Evolutionary conservation across 2,113 vertebrate species (phyloP).

Genomic region (Myrmecobius fasciatus): DNA sequence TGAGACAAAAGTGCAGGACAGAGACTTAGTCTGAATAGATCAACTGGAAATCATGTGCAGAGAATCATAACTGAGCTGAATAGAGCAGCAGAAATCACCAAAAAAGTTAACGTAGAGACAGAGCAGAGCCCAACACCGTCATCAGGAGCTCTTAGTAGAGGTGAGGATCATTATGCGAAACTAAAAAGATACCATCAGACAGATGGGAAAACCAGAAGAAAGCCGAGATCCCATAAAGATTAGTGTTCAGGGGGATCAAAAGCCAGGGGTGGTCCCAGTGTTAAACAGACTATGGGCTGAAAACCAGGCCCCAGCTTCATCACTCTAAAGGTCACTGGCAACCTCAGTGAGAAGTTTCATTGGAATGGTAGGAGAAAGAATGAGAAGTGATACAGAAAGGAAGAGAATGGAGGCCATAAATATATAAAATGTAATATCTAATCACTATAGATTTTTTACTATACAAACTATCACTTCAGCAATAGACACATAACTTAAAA

Average conservation of each 20-base stretch:
- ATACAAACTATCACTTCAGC: conserved; percentile 21
- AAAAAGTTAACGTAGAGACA: not conserved
- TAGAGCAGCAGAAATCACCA: not conserved
- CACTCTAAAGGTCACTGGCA: no score
- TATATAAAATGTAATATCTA: not conserved
- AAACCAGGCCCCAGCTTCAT: no score
- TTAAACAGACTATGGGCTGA: not conserved
- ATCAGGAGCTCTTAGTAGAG: no score
- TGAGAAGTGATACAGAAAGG: no score
- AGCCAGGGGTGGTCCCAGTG: not conserved
- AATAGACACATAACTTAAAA: conserved; percentile 26
- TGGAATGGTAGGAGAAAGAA: no score
- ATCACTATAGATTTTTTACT: conserved; percentile 17
- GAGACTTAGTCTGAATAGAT: not conserved
- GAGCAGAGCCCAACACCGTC: no score
- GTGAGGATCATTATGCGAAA: not conserved
- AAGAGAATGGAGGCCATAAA: no score
- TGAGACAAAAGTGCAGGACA: no score
- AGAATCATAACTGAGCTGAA: not conserved
- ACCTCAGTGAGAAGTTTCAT: no score
- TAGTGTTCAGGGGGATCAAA: not conserved
- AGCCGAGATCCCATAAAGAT: not conserved
- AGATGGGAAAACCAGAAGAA: not conserved
- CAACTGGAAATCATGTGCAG: not conserved
- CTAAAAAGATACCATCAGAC: not conserved